Base-by-base conservation (phyloP, 2,797 vertebrate species). In the Gephyroberyx darwinii region DNA sequence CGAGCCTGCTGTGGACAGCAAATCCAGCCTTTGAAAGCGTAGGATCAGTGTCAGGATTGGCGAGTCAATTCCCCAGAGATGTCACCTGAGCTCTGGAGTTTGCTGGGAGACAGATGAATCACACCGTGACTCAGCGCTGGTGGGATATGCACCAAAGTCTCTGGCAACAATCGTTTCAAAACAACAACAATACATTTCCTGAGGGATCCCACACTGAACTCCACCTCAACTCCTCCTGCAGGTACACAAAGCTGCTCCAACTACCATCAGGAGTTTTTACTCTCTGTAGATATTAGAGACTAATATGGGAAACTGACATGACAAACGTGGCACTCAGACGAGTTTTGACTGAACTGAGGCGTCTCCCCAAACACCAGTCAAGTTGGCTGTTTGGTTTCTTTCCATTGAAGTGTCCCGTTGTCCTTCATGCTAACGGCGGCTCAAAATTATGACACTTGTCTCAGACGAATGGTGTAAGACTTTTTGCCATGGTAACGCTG, bases 41-140 rank as follows among this genome's bases (percentile, higher is more conserved):
- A 61, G 64, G 62, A 41, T 57, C 65, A 35, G 60, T 52, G 31
- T 58, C 45, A 8, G 62, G 61, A 67, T 61, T 37, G 66, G 35
- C 31, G 77, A 75, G 55, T 37, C 16, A 26, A 74, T 64, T 71
- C 77, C 74, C 75, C 5, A 0, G 63, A 75, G 78, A 65, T 69
- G 52, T 81, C 86, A 84, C 69, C 88, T 71, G 76, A 86, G 82
- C 74, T 81, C 61, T 5, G 65, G 69, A 64, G 61, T 76, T 77
- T 68, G 54, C 69, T 33, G 57, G 51, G 30, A 80, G 59, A 79
- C 54, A 3, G 60, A 78, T 51, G 41, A 78, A 69, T 77, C 30
- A 53, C 13, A 16, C 48, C 39, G 13, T 76, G 82, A 87, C 70
- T 89, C 84, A 80, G 52, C 45, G 1, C 55, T 30, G 57, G 57